Conservation (phyloP, 1,140 invertebrate species). For the Aphelinus atriplicis region DNA sequence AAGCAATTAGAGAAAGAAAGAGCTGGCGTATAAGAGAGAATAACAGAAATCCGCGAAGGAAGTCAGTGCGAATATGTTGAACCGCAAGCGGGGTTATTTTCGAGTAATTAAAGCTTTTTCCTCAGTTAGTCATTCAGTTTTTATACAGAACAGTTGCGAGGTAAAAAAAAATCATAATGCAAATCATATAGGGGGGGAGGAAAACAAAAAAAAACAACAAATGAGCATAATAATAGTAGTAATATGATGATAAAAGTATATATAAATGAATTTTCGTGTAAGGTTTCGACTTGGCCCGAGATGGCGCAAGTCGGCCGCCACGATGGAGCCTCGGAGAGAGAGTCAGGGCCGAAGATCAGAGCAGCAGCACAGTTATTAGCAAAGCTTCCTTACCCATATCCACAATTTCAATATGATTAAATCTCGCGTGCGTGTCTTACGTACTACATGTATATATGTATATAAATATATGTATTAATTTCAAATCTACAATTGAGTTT, state of each 20-base stretch:
- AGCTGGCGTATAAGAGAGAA: slow-evolving; percentile 23
- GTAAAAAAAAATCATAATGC: slow-evolving; percentile 19
- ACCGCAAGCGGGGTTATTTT: slow-evolving; percentile 54
- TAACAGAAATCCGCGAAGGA: slow-evolving; percentile 42
- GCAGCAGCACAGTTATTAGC: slow-evolving; percentile 61
- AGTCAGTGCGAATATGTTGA: slow-evolving; percentile 49
- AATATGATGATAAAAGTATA: slow-evolving; percentile 26
- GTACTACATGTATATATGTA: not conserved
- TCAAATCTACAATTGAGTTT: no score
- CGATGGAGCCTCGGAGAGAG: slow-evolving; percentile 64
- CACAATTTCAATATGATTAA: slow-evolving; percentile 25
- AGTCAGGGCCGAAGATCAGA: slow-evolving; percentile 64
- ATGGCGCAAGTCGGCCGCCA: slow-evolving; percentile 48
- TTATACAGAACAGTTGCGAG: slow-evolving; percentile 28
- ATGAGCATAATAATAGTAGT: not conserved
- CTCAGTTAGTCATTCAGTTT: slow-evolving; percentile 32
- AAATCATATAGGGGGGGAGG: not conserved
- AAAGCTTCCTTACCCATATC: slow-evolving; percentile 40
- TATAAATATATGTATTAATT: no score
- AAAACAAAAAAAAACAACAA: slow-evolving; percentile 3
- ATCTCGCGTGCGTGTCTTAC: not conserved
- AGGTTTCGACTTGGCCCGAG: slow-evolving; percentile 44
- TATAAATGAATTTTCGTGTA: slow-evolving; percentile 33
- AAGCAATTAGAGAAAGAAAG: slow-evolving; percentile 12
- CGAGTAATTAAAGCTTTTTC: no score